These are phyloP conservation scores for Pedionomus torquatus DNA, from an alignment of 2,113 vertebrate genomes.

Conservation along the genomic window DNA sequence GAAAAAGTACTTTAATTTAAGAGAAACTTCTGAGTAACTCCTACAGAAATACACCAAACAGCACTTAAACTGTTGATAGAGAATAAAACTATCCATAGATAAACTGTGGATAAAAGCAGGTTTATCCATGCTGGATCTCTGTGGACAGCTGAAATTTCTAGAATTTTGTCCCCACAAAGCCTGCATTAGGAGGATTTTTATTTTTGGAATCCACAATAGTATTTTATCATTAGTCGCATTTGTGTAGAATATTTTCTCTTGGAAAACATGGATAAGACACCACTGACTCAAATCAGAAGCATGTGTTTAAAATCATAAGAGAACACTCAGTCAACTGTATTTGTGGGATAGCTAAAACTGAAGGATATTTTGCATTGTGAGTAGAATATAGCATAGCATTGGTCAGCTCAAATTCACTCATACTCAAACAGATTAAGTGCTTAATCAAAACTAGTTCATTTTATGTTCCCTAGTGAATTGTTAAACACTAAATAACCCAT, in stretches of 20 bases:
- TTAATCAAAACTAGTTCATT: not conserved
- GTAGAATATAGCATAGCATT: not conserved
- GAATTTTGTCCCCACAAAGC: not conserved
- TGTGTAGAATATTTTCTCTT: not conserved
- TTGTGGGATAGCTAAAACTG: not conserved
- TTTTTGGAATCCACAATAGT: not conserved
- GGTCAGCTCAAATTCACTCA: not conserved
- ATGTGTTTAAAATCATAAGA: not conserved
- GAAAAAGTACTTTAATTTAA: not conserved
- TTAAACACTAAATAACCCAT: not conserved
- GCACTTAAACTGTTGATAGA: not conserved
- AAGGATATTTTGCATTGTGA: not conserved
- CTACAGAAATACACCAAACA: too few relatives aligned
- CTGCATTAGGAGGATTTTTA: not conserved
- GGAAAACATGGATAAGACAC: not conserved
- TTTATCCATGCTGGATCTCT: not conserved
- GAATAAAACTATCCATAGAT: not conserved
- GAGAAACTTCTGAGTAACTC: not conserved
- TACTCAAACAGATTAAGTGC: not conserved
- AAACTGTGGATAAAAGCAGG: not conserved
- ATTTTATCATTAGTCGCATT: not conserved
- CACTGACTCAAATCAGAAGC: not conserved
- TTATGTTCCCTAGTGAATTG: not conserved
- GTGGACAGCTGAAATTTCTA: not conserved
- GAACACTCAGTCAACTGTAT: not conserved